A percentile compares a stretch with the other conserved stretches of the same genome.
These are phyloP conservation scores for Xenotilapia flavipinnis DNA, from an alignment of 2,113 vertebrate genomes.

Conservation along the genomic window DNA sequence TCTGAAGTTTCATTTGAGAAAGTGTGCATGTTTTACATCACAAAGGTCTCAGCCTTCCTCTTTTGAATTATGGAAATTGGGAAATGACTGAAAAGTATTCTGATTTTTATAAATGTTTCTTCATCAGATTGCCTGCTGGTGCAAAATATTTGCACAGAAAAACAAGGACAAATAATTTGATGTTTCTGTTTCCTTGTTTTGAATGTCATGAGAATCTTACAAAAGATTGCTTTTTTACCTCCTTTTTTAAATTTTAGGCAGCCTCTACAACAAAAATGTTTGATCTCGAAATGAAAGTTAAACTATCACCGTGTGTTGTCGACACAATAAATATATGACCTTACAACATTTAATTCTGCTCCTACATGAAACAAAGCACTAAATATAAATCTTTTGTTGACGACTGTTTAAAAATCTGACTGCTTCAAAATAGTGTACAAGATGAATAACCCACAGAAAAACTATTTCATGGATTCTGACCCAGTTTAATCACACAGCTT, in stretches of 20 bases:
- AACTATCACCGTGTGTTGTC: background rate
- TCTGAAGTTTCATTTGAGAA: slow-evolving; percentile 7
- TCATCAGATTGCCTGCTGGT: background rate
- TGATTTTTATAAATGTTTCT: background rate
- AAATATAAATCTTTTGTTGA: background rate
- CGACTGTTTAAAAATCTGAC: background rate
- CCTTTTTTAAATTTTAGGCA: background rate
- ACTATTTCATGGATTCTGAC: background rate
- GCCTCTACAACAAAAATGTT: background rate
- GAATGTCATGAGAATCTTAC: background rate
- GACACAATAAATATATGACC: background rate
- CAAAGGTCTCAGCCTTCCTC: background rate
- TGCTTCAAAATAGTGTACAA: background rate
- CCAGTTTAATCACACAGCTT: background rate
- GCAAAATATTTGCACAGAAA: background rate
- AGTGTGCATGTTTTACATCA: background rate
- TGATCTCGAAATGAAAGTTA: background rate
- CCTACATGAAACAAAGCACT: background rate
- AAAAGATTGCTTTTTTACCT: background rate
- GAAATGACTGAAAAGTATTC: background rate
- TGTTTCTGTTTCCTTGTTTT: background rate
- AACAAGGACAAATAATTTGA: background rate
- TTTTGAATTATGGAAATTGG: background rate
- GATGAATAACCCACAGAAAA: background rate
- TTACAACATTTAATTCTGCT: background rate